These are phyloP conservation scores for Hippopotamus amphibius DNA, from an alignment of 2,113 vertebrate species.

Conservation along the genomic window DNA sequence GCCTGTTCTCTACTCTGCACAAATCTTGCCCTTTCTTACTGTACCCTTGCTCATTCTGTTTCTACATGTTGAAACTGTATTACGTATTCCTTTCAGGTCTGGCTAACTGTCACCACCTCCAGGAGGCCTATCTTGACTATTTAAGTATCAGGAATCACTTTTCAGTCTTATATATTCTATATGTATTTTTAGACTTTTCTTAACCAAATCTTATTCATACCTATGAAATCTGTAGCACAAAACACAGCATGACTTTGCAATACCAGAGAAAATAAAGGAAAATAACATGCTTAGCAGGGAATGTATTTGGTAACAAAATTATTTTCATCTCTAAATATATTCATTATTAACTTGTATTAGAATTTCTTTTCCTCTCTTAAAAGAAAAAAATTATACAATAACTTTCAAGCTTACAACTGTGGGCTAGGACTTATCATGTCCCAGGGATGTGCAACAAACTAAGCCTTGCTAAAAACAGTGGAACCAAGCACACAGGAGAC, in stretches of 20 bases:
- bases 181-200: conserved; percentile 47
- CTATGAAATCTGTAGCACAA: not conserved
- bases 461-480: not conserved
- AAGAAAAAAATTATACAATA: not conserved
- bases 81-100: not conserved
- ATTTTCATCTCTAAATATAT: conserved; percentile 40
- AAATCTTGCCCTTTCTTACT: not conserved
- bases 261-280: not conserved
- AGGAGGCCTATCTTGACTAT: conserved; percentile 20
- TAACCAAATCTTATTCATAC: conserved; percentile 10
- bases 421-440: not conserved
- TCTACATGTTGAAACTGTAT: not conserved
- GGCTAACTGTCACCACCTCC: not conserved
- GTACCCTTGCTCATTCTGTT: not conserved
- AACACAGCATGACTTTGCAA: not conserved
- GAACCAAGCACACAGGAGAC: not conserved
- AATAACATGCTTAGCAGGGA: not conserved
- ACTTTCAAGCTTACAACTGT: not conserved
- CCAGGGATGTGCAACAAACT: not conserved
- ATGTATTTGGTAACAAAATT: not conserved
- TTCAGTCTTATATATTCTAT: not conserved
- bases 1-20: not conserved
- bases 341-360: not conserved
- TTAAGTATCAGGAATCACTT: not conserved
- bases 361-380: not conserved